phyloP scores from a whole-genome alignment of 2,888 invertebrate species.

The Melinopterus prodromus region DNA sequence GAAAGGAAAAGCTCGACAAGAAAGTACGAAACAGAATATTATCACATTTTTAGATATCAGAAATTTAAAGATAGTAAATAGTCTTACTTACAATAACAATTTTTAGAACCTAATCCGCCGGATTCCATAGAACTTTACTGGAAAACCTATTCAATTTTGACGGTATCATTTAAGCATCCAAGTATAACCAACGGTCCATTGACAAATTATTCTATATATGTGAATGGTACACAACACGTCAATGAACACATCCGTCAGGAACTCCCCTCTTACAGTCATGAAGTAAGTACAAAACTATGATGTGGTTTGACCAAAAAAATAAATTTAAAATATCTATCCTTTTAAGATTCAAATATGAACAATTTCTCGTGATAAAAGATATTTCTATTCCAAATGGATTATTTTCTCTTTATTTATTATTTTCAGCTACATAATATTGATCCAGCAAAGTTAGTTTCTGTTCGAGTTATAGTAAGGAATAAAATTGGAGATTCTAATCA shows the following conservation, averaged over 20 bases:
- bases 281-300: neutral
- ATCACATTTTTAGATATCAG: neutral
- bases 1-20: neutral
- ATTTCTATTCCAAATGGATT: too few relatives aligned
- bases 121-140: neutral
- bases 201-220: neutral
- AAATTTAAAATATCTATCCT: too few relatives aligned
- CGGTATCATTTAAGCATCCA: conserved; percentile 11
- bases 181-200: conserved; percentile 11
- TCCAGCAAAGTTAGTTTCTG: too few relatives aligned
- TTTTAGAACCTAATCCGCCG: neutral
- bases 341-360: too few relatives aligned
- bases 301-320: neutral
- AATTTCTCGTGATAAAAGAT: too few relatives aligned
- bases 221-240: neutral
- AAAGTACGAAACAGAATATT: neutral
- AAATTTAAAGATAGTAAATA: too few relatives aligned
- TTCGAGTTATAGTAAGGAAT: too few relatives aligned
- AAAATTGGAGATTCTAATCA: too few relatives aligned
- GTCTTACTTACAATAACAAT: neutral
- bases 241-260: neutral
- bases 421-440: too few relatives aligned
- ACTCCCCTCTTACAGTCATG: neutral
- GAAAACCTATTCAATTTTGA: neutral
- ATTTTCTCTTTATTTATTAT: too few relatives aligned